A percentile compares a stretch with the other conserved stretches of the same genome.
phyloP scores from a whole-genome alignment of 2,113 vertebrate species.

The Poecile atricapillus region DNA sequence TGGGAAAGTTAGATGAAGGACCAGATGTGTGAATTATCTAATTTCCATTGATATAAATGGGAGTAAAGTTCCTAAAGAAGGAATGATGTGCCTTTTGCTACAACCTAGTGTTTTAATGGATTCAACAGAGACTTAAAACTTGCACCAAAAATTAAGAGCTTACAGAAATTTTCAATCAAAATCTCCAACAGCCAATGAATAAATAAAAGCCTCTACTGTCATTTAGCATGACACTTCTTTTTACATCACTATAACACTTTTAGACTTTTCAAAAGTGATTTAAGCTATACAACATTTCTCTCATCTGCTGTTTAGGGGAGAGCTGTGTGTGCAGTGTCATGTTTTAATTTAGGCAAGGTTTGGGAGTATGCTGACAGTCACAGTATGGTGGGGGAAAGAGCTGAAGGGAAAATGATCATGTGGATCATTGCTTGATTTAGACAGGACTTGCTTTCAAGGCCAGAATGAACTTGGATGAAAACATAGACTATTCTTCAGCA shows the following conservation, averaged over 20 bases:
- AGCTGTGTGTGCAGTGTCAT: background rate
- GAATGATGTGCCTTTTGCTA: background rate
- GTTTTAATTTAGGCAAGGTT: background rate
- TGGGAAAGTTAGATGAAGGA: background rate
- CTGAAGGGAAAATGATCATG: background rate
- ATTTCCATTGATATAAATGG: conserved; percentile 22
- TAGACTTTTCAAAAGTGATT: background rate
- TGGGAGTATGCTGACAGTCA: background rate
- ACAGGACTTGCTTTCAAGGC: background rate
- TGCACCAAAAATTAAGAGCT: background rate
- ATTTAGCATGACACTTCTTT: background rate
- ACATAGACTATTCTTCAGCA: background rate
- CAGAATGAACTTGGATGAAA: background rate
- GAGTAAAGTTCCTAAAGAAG: background rate
- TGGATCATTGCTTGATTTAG: background rate
- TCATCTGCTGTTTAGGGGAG: background rate
- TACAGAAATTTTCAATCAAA: background rate
- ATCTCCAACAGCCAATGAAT: background rate
- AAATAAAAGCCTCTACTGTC: background rate
- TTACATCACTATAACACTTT: background rate
- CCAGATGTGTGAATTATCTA: conserved; percentile 31
- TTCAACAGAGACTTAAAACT: conserved; percentile 13
- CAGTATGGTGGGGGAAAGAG: background rate
- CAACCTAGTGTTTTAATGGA: background rate
- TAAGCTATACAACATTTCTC: background rate